Conservation (phyloP, 2,797 vertebrate species). For the Brachyrhaphis roseni region DNA sequence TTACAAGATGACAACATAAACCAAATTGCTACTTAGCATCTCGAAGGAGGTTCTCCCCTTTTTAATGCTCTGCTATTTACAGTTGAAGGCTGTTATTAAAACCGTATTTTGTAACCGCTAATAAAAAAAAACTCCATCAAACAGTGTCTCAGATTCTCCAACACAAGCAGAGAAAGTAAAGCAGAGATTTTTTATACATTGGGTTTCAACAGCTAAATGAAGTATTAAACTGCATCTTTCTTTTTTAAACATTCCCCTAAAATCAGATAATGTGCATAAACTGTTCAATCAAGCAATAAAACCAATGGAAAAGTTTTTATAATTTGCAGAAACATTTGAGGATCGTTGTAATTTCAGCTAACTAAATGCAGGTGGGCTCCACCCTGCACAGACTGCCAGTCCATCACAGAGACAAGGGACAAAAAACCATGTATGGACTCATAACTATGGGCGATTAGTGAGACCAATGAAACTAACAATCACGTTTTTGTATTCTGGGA, state of each 20-base stretch:
- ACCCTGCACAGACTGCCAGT: not conserved
- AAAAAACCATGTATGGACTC: not conserved
- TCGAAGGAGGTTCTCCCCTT: not conserved
- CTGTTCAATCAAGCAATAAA: too few species aligned
- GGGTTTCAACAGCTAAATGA: not conserved
- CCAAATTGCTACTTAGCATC: not conserved
- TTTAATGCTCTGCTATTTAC: not conserved
- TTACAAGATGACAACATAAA: not conserved
- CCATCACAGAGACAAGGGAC: not conserved
- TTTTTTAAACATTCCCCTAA: too few species aligned
- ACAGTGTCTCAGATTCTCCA: not conserved
- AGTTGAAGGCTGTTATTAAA: not conserved
- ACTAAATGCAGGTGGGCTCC: not conserved
- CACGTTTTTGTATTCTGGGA: not conserved
- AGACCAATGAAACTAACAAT: not conserved
- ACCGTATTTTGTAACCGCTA: not conserved
- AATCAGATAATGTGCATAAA: too few species aligned
- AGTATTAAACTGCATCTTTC: too few species aligned
- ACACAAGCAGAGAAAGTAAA: not conserved
- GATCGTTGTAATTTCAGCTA: too few species aligned
- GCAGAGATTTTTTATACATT: not conserved
- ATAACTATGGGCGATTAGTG: not conserved
- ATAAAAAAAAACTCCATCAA: not conserved
- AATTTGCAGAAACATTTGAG: too few species aligned
- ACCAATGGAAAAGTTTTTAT: too few species aligned